Evolutionary conservation across 2,113 vertebrate species (phyloP), one percentile per base, ranked within the genome.

Genomic region (Scortum barcoo): DNA sequence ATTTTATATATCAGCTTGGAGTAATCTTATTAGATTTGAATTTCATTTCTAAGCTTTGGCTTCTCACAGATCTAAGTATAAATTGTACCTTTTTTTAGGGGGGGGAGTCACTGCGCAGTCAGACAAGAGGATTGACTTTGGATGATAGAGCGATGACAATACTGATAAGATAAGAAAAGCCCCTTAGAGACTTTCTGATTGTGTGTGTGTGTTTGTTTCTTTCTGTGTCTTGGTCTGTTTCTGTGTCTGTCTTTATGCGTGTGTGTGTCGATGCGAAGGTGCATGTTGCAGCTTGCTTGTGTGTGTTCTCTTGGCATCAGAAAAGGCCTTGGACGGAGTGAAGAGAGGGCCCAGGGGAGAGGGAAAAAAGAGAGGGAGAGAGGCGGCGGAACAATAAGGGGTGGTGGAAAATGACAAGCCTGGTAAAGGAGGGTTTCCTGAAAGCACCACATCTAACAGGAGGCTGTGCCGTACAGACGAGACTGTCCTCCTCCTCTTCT

Each of bases 401-500:
- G 78, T 78, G 92, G 92, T 78, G 88, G 91, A 93, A 94, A 95
- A 93, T 90, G 91, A 92, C 86, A 88, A 85, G 83, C 69, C 61
- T 72, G 83, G 89, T 92, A 88, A 93, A 95, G 81, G 84, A 93
- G 85, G 85, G 88, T 83, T 94, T 94, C 92, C 94, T 94, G 92
- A 94, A 90, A 91, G 88, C 87, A 78, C 86, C 86, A 90, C 86
- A 83, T 91, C 89, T 88, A 89, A 87, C 87, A 93, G 82, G 79
- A 88, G 90, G 90, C 24, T 87, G 88, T 68, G 65, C 87, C 66
- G 38, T 65, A 50, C 78, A 81, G 81, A 87, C 66, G 36, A 82
- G 83, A 20, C 76, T 38, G 3, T 67, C 82, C 91, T 78, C 82
- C 86, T 87, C 83, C 82, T 80, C 80, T 74, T 88, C 87, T 88